These are phyloP conservation scores for Pelecanoides urinatrix DNA, from an alignment of 2,113 vertebrate genomes.

Conservation along the genomic window DNA sequence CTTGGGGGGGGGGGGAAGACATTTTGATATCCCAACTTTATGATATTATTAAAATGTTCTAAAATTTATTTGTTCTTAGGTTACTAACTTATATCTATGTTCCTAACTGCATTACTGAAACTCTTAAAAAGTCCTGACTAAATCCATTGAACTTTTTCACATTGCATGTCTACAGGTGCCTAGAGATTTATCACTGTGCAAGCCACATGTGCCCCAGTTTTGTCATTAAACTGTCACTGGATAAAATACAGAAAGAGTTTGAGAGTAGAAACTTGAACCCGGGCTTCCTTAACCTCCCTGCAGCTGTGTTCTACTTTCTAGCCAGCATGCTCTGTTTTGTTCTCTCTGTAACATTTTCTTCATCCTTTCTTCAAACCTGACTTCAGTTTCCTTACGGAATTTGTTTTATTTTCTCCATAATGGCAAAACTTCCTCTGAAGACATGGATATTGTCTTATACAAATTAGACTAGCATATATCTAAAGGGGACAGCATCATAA, in stretches of 20 bases:
- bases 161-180: neutral
- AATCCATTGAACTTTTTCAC: neutral
- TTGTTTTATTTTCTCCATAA: slow-evolving; percentile 14
- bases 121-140: neutral
- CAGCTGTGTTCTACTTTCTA: neutral
- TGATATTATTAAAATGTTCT: neutral
- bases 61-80: neutral
- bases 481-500: neutral
- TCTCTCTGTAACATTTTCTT: neutral
- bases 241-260: neutral
- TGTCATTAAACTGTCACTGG: neutral
- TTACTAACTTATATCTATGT: neutral
- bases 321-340: neutral
- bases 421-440: neutral
- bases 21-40: neutral
- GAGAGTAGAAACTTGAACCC: neutral
- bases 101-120: neutral
- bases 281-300: neutral
- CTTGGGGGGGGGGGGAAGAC: no score
- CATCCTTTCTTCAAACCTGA: neutral
- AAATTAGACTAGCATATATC: neutral
- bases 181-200: neutral
- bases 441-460: neutral
- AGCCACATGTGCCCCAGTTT: neutral
- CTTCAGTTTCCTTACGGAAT: neutral